Conservation (phyloP, 2,888 invertebrate genomes). For the Tetragonisca angustula region DNA sequence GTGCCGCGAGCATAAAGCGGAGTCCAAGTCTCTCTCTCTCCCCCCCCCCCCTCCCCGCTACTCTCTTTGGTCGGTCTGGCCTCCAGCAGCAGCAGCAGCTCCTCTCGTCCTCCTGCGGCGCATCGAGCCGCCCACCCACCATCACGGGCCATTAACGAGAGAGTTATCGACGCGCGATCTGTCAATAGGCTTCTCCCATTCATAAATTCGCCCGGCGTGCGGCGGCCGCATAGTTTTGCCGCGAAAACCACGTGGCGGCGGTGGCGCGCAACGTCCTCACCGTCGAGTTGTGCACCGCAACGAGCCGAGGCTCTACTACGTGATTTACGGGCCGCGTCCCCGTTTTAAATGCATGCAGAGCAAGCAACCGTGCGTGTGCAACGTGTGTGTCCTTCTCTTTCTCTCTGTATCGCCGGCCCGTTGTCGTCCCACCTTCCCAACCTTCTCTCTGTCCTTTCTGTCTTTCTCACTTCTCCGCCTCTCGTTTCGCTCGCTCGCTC, state of each 20-base stretch:
- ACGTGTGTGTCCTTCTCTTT: conserved; percentile 40
- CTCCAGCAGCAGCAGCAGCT: conserved; percentile 2
- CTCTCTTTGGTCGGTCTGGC: conserved; percentile 44
- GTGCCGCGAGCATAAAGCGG: conserved; percentile 59
- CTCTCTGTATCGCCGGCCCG: background rate
- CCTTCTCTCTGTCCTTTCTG: conserved; percentile 22
- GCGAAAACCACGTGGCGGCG: conserved; percentile 75
- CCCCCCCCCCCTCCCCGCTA: conserved; percentile 18
- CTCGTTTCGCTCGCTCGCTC: background rate
- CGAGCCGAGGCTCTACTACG: conserved; percentile 60
- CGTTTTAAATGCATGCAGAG: conserved; percentile 66
- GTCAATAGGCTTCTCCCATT: conserved; percentile 80
- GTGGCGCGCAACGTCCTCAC: conserved; percentile 60
- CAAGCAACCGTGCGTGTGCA: conserved; percentile 39
- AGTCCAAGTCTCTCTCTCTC: conserved; percentile 51
- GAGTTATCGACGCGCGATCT: conserved; percentile 78
- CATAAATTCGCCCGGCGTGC: conserved; percentile 76
- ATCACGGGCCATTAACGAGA: conserved; percentile 75
- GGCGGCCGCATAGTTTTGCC: conserved; percentile 74
- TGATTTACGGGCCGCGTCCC: conserved; percentile 66
- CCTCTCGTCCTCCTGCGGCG: conserved; percentile 54
- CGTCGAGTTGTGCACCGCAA: conserved; percentile 58
- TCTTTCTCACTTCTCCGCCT: background rate
- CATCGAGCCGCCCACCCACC: conserved; percentile 68
- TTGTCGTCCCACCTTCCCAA: background rate